Evolutionary conservation across 2,888 invertebrate genomes (phyloP).

Genomic region (Mechanitis mazaeus): DNA sequence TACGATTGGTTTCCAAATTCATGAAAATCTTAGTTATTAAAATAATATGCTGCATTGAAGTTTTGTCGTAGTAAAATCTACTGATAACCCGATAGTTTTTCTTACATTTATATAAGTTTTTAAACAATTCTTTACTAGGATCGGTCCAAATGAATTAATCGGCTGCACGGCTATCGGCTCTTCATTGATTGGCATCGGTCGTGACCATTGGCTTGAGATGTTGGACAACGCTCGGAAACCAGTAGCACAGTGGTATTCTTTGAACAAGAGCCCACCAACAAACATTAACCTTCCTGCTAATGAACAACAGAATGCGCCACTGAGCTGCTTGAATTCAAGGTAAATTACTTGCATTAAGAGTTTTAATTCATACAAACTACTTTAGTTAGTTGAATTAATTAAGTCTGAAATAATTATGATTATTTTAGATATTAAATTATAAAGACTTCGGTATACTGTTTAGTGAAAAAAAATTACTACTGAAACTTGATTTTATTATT

Average conservation of each 20-base stretch:
- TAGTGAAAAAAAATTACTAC: too few species aligned
- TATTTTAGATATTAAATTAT: not conserved
- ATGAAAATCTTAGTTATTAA: too few species aligned
- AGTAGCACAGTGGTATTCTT: slow-evolving; percentile 89
- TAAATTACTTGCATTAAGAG: slow-evolving; percentile 38
- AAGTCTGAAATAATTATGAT: too few species aligned
- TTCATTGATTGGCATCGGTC: slow-evolving; percentile 83
- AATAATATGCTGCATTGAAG: too few species aligned
- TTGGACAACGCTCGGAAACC: slow-evolving; percentile 88
- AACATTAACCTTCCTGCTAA: slow-evolving; percentile 74
- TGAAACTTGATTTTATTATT: too few species aligned
- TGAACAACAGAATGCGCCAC: slow-evolving; percentile 76
- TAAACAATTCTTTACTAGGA: slow-evolving; percentile 69
- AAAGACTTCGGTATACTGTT: too few species aligned
- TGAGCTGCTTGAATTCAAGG: slow-evolving; percentile 84
- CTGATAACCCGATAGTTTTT: too few species aligned
- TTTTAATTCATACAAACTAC: not conserved
- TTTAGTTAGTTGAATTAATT: too few species aligned
- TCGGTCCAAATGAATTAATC: slow-evolving; percentile 90
- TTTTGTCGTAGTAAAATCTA: too few species aligned
- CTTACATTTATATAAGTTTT: too few species aligned
- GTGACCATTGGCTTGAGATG: slow-evolving; percentile 91
- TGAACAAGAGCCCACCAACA: slow-evolving; percentile 82
- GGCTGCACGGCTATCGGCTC: slow-evolving; percentile 90
- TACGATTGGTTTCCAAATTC: too few species aligned